Conservation (phyloP, 2,797 vertebrate species). For the Halcyon badia region DNA sequence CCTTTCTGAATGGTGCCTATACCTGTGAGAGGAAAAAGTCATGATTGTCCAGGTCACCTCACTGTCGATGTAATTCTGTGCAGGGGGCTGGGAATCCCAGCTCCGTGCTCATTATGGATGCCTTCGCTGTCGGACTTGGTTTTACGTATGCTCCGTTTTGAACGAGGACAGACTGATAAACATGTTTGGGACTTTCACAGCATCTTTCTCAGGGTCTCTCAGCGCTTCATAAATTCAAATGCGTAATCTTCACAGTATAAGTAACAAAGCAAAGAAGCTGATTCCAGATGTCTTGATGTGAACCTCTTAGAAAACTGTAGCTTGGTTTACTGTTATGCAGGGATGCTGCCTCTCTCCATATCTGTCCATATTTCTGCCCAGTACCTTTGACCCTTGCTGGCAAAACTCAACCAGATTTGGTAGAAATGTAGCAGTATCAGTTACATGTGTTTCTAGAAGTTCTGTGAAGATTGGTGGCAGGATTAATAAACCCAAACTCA, state of each 20-base stretch:
- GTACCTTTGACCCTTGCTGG: background rate
- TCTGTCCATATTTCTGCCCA: background rate
- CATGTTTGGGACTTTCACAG: background rate
- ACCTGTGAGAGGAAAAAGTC: background rate
- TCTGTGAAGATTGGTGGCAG: background rate
- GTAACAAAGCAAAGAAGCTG: background rate
- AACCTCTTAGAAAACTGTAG: background rate
- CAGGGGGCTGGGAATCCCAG: background rate
- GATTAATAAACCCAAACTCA: background rate
- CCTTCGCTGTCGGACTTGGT: background rate
- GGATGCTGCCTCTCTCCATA: background rate
- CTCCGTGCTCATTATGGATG: background rate
- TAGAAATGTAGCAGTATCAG: background rate
- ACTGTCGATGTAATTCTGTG: background rate
- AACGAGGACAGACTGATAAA: background rate
- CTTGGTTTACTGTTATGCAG: background rate
- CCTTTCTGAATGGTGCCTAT: background rate
- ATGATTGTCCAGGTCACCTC: background rate
- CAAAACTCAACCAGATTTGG: background rate
- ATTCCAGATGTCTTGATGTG: background rate
- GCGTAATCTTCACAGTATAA: background rate
- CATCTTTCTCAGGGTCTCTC: background rate
- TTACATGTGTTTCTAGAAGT: background rate
- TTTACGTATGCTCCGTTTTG: background rate
- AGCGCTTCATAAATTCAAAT: background rate